Conservation (phyloP, 2,797 vertebrate species). For the Hirundo rustica region DNA sequence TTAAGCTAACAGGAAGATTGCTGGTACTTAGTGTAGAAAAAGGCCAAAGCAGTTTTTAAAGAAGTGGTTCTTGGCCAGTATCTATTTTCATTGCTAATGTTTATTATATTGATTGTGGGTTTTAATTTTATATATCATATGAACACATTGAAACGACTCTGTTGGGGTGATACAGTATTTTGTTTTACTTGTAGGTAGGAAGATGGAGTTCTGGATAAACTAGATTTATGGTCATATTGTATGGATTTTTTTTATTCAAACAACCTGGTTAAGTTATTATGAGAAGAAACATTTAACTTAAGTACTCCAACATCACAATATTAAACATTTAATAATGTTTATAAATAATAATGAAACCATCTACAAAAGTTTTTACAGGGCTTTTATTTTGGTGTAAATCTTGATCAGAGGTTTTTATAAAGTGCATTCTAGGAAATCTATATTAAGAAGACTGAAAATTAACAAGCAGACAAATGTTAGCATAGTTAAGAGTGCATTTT, state of each 20-base stretch:
- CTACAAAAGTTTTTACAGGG: background rate
- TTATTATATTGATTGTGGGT: background rate
- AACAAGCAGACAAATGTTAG: background rate
- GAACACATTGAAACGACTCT: background rate
- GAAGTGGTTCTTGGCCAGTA: background rate
- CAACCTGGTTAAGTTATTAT: background rate
- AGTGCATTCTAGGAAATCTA: background rate
- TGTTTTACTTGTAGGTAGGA: background rate
- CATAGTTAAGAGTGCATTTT: background rate
- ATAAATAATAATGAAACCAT: background rate
- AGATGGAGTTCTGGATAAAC: background rate
- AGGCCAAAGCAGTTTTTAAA: background rate
- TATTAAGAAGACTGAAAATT: background rate
- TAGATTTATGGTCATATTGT: background rate
- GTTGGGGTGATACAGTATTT: background rate
- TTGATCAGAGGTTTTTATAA: background rate
- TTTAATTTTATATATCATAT: background rate
- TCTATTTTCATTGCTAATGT: background rate
- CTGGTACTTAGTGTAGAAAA: background rate
- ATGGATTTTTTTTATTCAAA: background rate
- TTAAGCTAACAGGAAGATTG: background rate
- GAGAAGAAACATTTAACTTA: background rate
- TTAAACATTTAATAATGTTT: background rate
- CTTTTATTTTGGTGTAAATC: background rate
- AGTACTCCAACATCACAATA: background rate